These are phyloP conservation scores for Acronicta alni DNA, from an alignment of 2,888 invertebrate species.

Conservation along the genomic window DNA sequence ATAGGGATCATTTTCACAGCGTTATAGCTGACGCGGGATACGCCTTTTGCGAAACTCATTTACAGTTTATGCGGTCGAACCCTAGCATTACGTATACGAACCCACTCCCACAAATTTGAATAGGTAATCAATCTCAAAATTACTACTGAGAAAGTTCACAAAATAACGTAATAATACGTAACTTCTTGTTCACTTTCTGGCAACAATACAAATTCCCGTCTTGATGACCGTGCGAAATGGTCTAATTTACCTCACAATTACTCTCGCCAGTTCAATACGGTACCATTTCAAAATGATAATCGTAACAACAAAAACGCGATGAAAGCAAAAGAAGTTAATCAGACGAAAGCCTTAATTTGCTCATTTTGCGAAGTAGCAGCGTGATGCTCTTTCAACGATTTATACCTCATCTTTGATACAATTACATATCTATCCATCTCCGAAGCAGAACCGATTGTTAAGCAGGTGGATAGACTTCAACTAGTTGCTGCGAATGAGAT, in stretches of 20 bases:
- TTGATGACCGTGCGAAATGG: slow-evolving; percentile 51
- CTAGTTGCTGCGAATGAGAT: slow-evolving; percentile 34
- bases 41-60: slow-evolving; percentile 73
- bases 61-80: slow-evolving; percentile 66
- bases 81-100: slow-evolving; percentile 41
- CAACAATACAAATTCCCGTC: slow-evolving; percentile 34
- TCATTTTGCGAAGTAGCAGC: slow-evolving; percentile 30
- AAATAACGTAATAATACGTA: slow-evolving; percentile 42
- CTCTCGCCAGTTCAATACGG: slow-evolving; percentile 9
- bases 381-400: slow-evolving; percentile 23
- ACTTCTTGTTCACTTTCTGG: slow-evolving; percentile 34
- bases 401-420: slow-evolving; percentile 31
- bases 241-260: slow-evolving; percentile 34
- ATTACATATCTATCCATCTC: slow-evolving; percentile 35
- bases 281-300: slow-evolving; percentile 44
- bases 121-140: slow-evolving; percentile 53
- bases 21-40: slow-evolving; percentile 67
- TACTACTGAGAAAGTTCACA: slow-evolving; percentile 39
- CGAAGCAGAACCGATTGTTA: slow-evolving; percentile 33
- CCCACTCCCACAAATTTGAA: slow-evolving; percentile 52
- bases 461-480: slow-evolving; percentile 18
- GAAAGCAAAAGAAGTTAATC: slow-evolving; percentile 38
- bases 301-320: slow-evolving; percentile 34
- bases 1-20: slow-evolving; percentile 81
- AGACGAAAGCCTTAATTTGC: slow-evolving; percentile 29